Base-by-base conservation (phyloP, 2,888 invertebrate species). In the Eueremaeus valkanovi region DNA sequence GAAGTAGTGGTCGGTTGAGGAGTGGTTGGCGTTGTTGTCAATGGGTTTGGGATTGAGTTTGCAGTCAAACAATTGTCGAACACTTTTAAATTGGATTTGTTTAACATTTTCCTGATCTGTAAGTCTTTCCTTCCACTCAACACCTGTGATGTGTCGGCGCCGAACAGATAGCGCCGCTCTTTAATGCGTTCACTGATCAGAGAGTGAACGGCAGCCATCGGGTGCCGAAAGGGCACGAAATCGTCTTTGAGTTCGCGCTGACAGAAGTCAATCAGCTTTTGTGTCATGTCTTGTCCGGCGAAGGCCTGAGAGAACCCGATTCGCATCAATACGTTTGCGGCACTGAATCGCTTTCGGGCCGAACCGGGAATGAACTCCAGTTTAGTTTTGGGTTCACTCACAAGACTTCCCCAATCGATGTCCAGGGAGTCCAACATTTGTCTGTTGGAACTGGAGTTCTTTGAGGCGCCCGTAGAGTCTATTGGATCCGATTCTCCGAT, bases 351-450 rank as follows among this genome's bases (percentile, higher is more conserved):
- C 79, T 90, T 88, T 78, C 92, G 88, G 0, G 90, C 90, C 6
- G 88, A 87, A 79, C 87, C 82, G 81, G 86, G 83, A 77, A 81
- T 82, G 33, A 82, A 81, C 29, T 81, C 80, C 45, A 82, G 79
- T 0, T 76, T 85, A 29, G 76, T 31, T 73, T 78, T 78, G 36
- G 77, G 73, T 72, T 81, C 79, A 18, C 78, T 90, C 66, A 81
- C 79, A 75, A 95, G 86, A 82, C 92, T 92, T 16, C 92, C 91
- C 95, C 95, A 95, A 84, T 95, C 94, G 0, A 95, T 94, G n/a
- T 94, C 94, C 36, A 95, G 85, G n/a, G 93, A 93, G 84, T 95
- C 94, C 6, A 93, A 93, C 78, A 94, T 87, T 45, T 90, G 88
- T 84, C 85, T 24, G 16, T 55, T 42, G 16, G 70, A 18, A 27